Conservation (phyloP, 2,888 invertebrate genomes). For the Rhorus exstirpatorius region DNA sequence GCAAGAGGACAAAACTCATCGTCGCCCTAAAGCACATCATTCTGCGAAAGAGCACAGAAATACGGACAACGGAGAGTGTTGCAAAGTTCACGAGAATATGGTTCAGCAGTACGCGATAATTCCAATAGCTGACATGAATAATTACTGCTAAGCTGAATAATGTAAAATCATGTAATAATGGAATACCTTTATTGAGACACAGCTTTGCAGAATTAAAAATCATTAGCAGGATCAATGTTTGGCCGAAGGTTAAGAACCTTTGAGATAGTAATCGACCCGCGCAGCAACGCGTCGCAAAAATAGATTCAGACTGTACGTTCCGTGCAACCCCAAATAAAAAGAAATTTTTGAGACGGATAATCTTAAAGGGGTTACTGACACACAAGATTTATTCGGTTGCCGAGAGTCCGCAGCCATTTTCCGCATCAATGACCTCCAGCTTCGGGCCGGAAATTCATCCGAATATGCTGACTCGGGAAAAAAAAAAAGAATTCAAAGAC, state of each 20-base stretch:
- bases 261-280: slow-evolving; percentile 35
- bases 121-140: slow-evolving; percentile 7
- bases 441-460: slow-evolving; percentile 27
- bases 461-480: slow-evolving; percentile 39
- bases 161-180: neutral
- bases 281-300: slow-evolving; percentile 50
- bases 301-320: slow-evolving; percentile 43
- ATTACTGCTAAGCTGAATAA: neutral
- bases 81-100: slow-evolving; percentile 16
- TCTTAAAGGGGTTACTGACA: slow-evolving; percentile 31
- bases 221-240: neutral
- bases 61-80: neutral
- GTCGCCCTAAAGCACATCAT: neutral
- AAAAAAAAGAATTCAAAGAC: slow-evolving; percentile 47
- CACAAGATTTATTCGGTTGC: slow-evolving; percentile 36
- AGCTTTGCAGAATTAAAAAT: neutral
- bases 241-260: slow-evolving; percentile 40
- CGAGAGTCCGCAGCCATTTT: slow-evolving; percentile 45
- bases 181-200: neutral
- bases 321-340: neutral
- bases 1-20: neutral
- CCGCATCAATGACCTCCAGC: slow-evolving; percentile 30
- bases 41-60: neutral
- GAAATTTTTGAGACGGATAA: slow-evolving; percentile 43
- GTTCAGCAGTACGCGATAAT: slow-evolving; percentile 56